Evolutionary conservation across 2,113 vertebrate species (phyloP).

Genomic region (Salvelinus sp.): DNA sequence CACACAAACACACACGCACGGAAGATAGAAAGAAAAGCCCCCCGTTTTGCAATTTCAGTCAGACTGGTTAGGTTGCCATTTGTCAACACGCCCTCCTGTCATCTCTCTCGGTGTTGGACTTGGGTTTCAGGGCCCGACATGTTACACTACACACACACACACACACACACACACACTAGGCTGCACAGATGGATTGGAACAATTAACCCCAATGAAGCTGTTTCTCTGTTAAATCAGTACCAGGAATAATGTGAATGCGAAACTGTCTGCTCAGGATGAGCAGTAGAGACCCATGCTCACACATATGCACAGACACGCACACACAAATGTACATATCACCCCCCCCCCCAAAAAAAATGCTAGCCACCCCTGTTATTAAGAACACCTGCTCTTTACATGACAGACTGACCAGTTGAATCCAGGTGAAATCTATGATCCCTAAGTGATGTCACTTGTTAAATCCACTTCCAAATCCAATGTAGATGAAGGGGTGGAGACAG

Average conservation of each 20-base stretch:
- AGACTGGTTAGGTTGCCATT: slow-evolving; percentile 14
- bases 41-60: slow-evolving; percentile 44
- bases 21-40: slow-evolving; percentile 16
- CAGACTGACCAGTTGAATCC: too few species aligned
- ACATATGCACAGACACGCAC: slow-evolving; percentile 11
- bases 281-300: slow-evolving; percentile 15
- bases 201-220: slow-evolving; percentile 72
- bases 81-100: slow-evolving; percentile 21
- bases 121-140: slow-evolving; percentile 52
- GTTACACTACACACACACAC: too few species aligned
- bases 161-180: slow-evolving; percentile 26
- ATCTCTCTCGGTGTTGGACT: slow-evolving; percentile 43
- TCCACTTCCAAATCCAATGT: too few species aligned
- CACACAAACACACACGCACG: background rate
- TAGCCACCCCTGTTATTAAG: too few species aligned
- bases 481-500: too few species aligned
- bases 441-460: too few species aligned
- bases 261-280: slow-evolving; percentile 56
- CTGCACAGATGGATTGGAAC: slow-evolving; percentile 69
- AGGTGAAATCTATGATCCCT: too few species aligned
- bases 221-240: slow-evolving; percentile 66
- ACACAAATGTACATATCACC: background rate
- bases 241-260: slow-evolving; percentile 63
- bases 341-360: slow-evolving; percentile 44
- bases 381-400: too few species aligned